These are phyloP conservation scores for Mythimna pallens DNA, from an alignment of 2,888 invertebrate genomes.

Conservation along the genomic window DNA sequence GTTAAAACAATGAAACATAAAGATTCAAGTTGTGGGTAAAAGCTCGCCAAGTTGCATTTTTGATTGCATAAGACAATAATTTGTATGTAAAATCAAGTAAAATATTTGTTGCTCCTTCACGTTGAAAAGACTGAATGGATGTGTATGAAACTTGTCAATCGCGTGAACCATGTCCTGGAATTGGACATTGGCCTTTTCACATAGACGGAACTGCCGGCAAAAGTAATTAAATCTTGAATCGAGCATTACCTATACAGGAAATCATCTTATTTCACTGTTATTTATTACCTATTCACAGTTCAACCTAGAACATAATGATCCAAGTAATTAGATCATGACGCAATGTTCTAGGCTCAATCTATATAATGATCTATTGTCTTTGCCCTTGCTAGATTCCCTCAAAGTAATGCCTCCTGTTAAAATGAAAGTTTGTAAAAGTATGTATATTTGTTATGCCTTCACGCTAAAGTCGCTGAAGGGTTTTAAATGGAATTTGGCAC, in stretches of 20 bases:
- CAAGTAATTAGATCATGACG: constrained; percentile 1
- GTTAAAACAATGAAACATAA: too few relatives aligned
- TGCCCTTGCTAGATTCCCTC: constrained; percentile 8
- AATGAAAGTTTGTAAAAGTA: too few relatives aligned
- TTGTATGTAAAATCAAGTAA: too few relatives aligned
- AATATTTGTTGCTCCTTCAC: neutral
- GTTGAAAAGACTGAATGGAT: neutral
- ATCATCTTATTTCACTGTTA: neutral
- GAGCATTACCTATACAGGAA: neutral
- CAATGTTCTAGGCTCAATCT: neutral
- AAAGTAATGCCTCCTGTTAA: neutral
- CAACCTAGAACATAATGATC: constrained; percentile 5
- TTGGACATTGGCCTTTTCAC: too few relatives aligned
- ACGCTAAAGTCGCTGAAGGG: too few relatives aligned
- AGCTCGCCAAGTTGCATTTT: too few relatives aligned
- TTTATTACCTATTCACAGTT: neutral
- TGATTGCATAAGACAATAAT: too few relatives aligned
- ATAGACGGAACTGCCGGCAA: too few relatives aligned
- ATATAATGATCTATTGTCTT: constrained; percentile 11
- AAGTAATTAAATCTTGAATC: neutral
- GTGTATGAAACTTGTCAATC: neutral
- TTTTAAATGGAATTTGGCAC: too few relatives aligned
- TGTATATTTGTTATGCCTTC: too few relatives aligned
- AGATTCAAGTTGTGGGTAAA: too few relatives aligned
- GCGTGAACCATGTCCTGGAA: neutral